These are phyloP conservation scores for Epizoanthus stellaris DNA, from an alignment of 92 coral and sea anemone genomes.

Conservation along the genomic window DNA sequence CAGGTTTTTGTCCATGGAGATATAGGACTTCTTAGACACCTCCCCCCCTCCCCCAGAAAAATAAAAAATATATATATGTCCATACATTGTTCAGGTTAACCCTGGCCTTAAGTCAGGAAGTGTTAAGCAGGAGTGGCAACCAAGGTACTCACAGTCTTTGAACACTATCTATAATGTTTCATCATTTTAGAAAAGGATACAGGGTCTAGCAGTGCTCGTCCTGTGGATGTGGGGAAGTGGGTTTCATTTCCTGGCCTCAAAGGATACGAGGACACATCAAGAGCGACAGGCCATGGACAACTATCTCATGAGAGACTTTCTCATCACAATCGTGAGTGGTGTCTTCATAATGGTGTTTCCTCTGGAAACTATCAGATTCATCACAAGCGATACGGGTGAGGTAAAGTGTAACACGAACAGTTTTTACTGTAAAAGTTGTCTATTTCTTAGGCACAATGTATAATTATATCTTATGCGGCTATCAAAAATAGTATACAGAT, in stretches of 20 bases:
- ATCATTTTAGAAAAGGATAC: constrained; percentile 1
- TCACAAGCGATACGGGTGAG: neutral
- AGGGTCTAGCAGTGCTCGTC: neutral
- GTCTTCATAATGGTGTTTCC: constrained; percentile 12
- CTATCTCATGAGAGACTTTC: neutral
- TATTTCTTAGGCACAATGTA: no score
- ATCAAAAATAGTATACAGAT: no score
- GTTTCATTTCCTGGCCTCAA: neutral
- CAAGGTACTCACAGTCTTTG: neutral
- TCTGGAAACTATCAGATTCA: neutral
- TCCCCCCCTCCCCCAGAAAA: no score
- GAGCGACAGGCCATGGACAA: neutral
- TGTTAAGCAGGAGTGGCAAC: neutral
- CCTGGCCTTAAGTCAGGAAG: neutral
- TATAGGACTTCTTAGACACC: no score
- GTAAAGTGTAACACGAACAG: neutral
- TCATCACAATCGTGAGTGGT: constrained; percentile 13
- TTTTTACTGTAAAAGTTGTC: no score
- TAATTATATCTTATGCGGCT: no score
- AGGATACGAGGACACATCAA: neutral
- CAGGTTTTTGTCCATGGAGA: no score
- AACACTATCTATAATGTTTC: neutral
- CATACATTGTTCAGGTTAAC: no score
- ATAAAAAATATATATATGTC: no score
- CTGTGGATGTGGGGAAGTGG: constrained; percentile 35